Evolutionary conservation across 1,140 invertebrate species (phyloP).

Genomic region (Lepidurus apus): DNA sequence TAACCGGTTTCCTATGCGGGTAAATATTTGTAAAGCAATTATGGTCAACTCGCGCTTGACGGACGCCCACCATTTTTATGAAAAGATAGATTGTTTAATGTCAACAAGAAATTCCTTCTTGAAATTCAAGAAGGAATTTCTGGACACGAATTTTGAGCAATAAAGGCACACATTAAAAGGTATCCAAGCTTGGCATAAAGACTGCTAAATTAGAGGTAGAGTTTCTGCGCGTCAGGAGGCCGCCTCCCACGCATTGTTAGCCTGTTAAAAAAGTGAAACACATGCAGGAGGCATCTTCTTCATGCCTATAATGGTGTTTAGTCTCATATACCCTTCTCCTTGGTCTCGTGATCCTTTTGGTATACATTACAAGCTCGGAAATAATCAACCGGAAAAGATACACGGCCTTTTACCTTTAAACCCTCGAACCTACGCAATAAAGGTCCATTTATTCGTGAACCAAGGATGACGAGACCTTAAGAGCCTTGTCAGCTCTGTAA

Average conservation of each 20-base stretch:
- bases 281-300: background rate
- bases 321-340: background rate
- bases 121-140: too few relatives aligned
- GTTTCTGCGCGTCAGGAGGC: background rate
- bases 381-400: background rate
- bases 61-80: background rate
- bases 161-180: too few relatives aligned
- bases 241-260: background rate
- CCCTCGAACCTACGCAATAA: background rate
- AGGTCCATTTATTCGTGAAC: background rate
- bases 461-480: background rate
- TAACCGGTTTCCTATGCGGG: slow-evolving; percentile 7
- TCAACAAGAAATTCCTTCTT: too few relatives aligned
- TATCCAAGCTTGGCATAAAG: too few relatives aligned
- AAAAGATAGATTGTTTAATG: background rate
- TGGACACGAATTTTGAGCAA: too few relatives aligned
- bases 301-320: slow-evolving; percentile 4
- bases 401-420: slow-evolving; percentile 14
- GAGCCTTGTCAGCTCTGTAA: background rate
- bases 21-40: background rate
- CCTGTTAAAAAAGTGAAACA: slow-evolving; percentile 17
- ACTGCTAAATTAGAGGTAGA: too few relatives aligned
- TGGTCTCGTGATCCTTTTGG: background rate
- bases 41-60: background rate
- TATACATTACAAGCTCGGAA: slow-evolving; percentile 10